Evolutionary conservation across 1,140 invertebrate genomes (phyloP).

Genomic region (Calliopsis andreniformis): DNA sequence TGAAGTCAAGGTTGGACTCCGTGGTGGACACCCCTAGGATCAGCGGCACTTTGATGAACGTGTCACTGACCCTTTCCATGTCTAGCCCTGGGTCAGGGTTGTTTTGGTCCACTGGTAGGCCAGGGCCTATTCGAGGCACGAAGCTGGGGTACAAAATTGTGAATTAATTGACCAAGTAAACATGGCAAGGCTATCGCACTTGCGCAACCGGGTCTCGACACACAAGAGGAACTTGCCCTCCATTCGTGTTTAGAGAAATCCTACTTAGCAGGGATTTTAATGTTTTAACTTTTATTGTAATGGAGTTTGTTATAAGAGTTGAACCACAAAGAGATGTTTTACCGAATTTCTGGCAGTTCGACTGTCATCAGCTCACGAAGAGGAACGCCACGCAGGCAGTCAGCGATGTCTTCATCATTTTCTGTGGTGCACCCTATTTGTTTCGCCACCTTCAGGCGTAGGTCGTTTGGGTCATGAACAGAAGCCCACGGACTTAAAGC

Average conservation of each 20-base stretch:
- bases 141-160: conserved; percentile 68
- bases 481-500: conserved; percentile 92
- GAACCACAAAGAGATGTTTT: too few relatives aligned
- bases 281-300: too few relatives aligned
- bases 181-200: too few relatives aligned
- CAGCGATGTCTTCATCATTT: conserved; percentile 81
- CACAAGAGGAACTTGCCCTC: too few relatives aligned
- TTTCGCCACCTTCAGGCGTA: conserved; percentile 87
- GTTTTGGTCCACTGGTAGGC: conserved; percentile 84
- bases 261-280: too few relatives aligned
- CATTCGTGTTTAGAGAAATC: too few relatives aligned
- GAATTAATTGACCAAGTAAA: too few relatives aligned
- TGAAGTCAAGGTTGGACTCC: conserved; percentile 89
- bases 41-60: conserved; percentile 86
- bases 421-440: conserved; percentile 84
- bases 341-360: conserved; percentile 85
- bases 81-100: conserved; percentile 84
- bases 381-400: conserved; percentile 83
- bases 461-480: conserved; percentile 87
- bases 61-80: conserved; percentile 86
- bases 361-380: conserved; percentile 84
- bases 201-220: too few relatives aligned
- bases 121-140: conserved; percentile 84
- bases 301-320: too few relatives aligned
- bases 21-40: conserved; percentile 87